Evolutionary conservation across 2,113 vertebrate species (phyloP), one percentile per base, ranked within the genome.

Genomic region (Strix aluco): DNA sequence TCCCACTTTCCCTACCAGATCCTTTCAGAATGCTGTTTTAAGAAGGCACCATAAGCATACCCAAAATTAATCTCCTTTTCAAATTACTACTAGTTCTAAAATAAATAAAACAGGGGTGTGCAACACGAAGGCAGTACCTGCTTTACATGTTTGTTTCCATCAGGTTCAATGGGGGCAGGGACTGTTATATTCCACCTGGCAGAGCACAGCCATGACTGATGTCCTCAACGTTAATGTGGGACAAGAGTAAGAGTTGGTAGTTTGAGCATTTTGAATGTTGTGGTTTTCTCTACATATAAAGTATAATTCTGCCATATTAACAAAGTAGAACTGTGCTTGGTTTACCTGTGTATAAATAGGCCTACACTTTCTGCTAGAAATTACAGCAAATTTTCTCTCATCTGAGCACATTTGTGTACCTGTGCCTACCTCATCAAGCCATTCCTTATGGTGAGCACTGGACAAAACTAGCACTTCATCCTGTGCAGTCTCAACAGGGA

Each of bases 161-260:
- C 22, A 8, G 7, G 4, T 63, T 59, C 34, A 38, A 2, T 34
- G 40, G 21, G 16, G 27, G 27, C 62, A 51, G 13, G 47, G 32
- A 63, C 15, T 55, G 55, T 17, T 36, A n/a, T 3, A 17, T 63
- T 47, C 23, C 34, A 34, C 44, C 8, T 42, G 27, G 62, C 23
- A 74, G 30, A 3, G 10, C 23, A 16, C 32, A n/a, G 49, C 22
- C 27, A 3, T 7, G 66, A n/a, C 38, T 10, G 8, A 63, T 4
- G 8, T 8, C 30, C 52, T 71, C 34, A 30, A 3, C 0, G 1
- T 21, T n/a, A 36, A 57, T 2, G 32, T 12, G 5, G 51, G 38
- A 59, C 26, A 38, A 15, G 4, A 40, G 1, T 2, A 72, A 54
- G 20, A 67, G 22, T 11, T 3, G 29, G 32, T 8, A 32, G 22